A percentile compares a stretch with the other conserved stretches of the same genome.
These are phyloP conservation scores for Muscidifurax raptorellus DNA, from an alignment of 1,140 invertebrate species.

Conservation along the genomic window DNA sequence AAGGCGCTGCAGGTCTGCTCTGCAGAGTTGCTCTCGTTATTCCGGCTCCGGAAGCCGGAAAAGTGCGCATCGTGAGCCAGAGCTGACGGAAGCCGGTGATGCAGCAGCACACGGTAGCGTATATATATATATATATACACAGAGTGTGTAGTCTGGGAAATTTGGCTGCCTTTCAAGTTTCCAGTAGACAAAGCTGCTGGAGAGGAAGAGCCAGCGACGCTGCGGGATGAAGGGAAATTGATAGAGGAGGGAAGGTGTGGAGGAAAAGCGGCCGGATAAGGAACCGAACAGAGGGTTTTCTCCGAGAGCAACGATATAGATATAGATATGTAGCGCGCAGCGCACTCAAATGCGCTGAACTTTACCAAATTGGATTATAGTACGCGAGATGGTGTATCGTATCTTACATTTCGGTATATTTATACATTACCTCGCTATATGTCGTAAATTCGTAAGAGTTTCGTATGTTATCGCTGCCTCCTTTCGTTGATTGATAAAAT, in stretches of 20 bases:
- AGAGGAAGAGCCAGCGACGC: not conserved
- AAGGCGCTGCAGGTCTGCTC: not conserved
- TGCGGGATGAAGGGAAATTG: not conserved
- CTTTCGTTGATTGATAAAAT: too few relatives aligned
- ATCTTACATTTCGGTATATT: too few relatives aligned
- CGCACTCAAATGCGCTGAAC: too few relatives aligned
- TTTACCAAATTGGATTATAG: too few relatives aligned
- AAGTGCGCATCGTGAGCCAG: not conserved
- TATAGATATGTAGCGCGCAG: too few relatives aligned
- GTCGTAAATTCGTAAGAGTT: too few relatives aligned
- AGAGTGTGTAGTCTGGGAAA: not conserved
- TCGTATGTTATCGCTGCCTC: too few relatives aligned
- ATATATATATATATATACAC: not conserved
- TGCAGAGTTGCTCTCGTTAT: not conserved
- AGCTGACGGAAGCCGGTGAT: too few relatives aligned
- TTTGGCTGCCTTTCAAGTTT: constrained; percentile 40
- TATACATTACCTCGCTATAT: too few relatives aligned
- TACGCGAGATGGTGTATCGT: too few relatives aligned
- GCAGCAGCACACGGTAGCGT: not conserved
- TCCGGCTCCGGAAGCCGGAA: constrained; percentile 9
- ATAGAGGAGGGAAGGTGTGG: not conserved
- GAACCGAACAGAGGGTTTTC: not conserved
- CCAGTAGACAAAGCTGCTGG: not conserved
- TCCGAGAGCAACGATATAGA: too few relatives aligned
- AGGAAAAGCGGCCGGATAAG: not conserved